Base-by-base conservation (phyloP, 2,888 invertebrate species). In the Xiphydria camelus region DNA sequence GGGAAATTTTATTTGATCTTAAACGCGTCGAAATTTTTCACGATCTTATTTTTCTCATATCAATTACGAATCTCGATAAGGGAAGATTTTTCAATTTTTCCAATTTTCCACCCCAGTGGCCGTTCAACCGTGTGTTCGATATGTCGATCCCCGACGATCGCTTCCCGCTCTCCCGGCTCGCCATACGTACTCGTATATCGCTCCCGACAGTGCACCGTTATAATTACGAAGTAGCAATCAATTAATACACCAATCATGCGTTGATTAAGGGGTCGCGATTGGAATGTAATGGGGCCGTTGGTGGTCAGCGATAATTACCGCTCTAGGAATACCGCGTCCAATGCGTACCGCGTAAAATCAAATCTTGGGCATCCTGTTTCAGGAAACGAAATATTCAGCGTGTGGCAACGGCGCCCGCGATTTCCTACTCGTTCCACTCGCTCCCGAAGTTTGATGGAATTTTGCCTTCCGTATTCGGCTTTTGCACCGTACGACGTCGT, bases 151-250 rank as follows among this genome's bases (percentile, higher is more conserved):
- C n/a, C n/a, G n/a, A n/a, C n/a, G n/a, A n/a, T n/a, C n/a, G n/a
- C n/a, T n/a, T n/a, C n/a, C n/a, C n/a, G n/a, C n/a, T n/a, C n/a
- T n/a, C n/a, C n/a, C n/a, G n/a, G n/a, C n/a, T n/a, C n/a, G n/a
- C n/a, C n/a, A n/a, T n/a, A n/a, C n/a, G n/a, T n/a, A n/a, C n/a
- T n/a, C n/a, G n/a, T n/a, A n/a, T 29, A 29, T 29, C 29, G 29
- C 18, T 34, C 34, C 18, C 18, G 50, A 48, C 58, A 66, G 65
- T 72, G 71, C 70, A 72, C 73, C 67, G 73, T 73, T 72, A 73
- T 74, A 74, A 75, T 73, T 71, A 72, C 73, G 68, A 64, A 71
- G 73, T 72, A 71, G 73, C 74, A 73, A 74, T 74, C 74, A 73
- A 73, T 74, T 74, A 74, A 68, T 64, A 67, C 66, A 73, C 68